These are phyloP conservation scores for Acanthopagrus latus DNA, from an alignment of 2,797 vertebrate species.

Conservation along the genomic window DNA sequence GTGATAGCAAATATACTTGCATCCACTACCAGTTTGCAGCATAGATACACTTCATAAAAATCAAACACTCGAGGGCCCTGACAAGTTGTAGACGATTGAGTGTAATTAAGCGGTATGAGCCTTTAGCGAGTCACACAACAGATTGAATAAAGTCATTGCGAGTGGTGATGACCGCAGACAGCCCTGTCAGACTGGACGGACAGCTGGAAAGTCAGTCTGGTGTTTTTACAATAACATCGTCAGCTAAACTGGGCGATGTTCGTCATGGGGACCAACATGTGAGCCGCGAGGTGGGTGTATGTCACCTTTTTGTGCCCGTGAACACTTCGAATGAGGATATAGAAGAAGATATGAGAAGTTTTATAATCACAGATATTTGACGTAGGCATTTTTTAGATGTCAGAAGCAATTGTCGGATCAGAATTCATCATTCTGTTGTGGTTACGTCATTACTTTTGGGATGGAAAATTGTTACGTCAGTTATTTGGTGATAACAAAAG, in stretches of 20 bases:
- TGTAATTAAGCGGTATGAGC: too few species aligned
- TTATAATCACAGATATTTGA: background rate
- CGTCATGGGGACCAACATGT: background rate
- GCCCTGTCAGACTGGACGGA: slow-evolving; percentile 6
- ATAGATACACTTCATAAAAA: background rate
- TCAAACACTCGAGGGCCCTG: background rate
- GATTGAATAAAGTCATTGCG: slow-evolving; percentile 1
- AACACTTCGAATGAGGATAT: too few species aligned
- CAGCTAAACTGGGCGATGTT: background rate
- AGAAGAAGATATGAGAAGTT: too few species aligned
- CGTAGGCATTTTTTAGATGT: background rate
- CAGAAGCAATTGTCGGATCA: too few species aligned
- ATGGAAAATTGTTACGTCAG: background rate
- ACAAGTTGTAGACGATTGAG: background rate
- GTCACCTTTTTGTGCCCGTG: too few species aligned
- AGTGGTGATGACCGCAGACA: slow-evolving; percentile 15
- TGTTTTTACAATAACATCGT: slow-evolving; percentile 21
- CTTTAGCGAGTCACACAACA: background rate
- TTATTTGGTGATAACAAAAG: background rate
- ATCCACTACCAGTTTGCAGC: background rate
- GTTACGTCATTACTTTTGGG: background rate
- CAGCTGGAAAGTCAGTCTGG: slow-evolving; percentile 30
- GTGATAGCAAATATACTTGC: background rate
- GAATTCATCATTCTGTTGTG: background rate
- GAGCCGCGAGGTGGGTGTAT: background rate